A percentile compares a stretch with the other conserved stretches of the same genome.
Conservation (phyloP, 2,113 vertebrate species). For the Seriola aureovittata region DNA sequence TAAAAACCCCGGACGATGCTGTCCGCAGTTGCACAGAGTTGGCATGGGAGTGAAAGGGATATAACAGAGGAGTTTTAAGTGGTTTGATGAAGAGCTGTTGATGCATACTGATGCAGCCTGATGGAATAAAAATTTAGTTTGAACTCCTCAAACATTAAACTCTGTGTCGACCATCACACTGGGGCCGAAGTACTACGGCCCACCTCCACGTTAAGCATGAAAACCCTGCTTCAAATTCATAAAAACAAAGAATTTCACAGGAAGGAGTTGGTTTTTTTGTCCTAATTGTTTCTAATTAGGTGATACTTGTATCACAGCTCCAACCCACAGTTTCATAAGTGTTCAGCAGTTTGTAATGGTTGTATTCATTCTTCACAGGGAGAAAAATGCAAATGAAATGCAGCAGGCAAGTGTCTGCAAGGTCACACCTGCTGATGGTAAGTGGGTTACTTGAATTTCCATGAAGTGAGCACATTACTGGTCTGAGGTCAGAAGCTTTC, state of each 20-base stretch:
- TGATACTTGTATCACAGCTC: not conserved
- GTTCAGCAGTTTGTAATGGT: not conserved
- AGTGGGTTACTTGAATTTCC: slow-evolving; percentile 34
- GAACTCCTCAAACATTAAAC: slow-evolving; percentile 4
- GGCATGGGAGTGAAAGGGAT: slow-evolving; percentile 4
- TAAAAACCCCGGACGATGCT: slow-evolving; percentile 39
- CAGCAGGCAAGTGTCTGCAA: slow-evolving; percentile 33
- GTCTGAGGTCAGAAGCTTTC: slow-evolving; percentile 9
- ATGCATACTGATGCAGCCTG: slow-evolving; percentile 1
- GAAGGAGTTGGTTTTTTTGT: not conserved
- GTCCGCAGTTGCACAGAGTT: slow-evolving; percentile 15
- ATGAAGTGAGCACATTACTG: slow-evolving; percentile 32
- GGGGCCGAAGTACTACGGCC: not conserved
- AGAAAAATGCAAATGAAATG: slow-evolving; percentile 10
- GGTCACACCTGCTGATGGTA: slow-evolving; percentile 39
- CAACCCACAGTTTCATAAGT: not conserved
- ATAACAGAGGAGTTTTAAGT: not conserved
- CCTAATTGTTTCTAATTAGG: slow-evolving; percentile 11
- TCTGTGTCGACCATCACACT: slow-evolving; percentile 10
- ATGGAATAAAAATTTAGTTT: slow-evolving; percentile 41
- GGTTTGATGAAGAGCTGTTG: not conserved
- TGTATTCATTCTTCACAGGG: not conserved
- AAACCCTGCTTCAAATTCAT: not conserved
- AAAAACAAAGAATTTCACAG: not conserved
- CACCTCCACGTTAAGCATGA: not conserved